A percentile compares a stretch with the other conserved stretches of the same genome.
phyloP scores from a whole-genome alignment of 2,797 vertebrate species.

The Sebastes cheni region DNA sequence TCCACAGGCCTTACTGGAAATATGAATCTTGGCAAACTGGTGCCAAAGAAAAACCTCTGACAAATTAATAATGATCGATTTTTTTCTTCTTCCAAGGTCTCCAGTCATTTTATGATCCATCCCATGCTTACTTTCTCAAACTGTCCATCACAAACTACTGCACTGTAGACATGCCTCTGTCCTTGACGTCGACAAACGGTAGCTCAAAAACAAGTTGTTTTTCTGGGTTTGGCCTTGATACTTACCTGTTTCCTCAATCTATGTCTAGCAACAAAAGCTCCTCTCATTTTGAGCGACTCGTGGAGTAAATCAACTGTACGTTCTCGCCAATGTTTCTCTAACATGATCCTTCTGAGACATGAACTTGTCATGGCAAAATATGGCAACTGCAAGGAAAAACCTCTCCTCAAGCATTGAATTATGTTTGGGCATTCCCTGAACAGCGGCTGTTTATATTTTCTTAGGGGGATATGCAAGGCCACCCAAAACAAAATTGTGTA shows the following conservation, averaged over 20 bases:
- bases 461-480: constrained; percentile 73
- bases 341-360: constrained; percentile 73
- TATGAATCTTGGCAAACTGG: constrained; percentile 10
- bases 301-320: constrained; percentile 71
- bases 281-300: constrained; percentile 57
- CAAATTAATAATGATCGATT: constrained; percentile 28
- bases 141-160: constrained; percentile 24
- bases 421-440: constrained; percentile 72
- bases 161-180: constrained; percentile 46
- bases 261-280: constrained; percentile 55
- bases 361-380: constrained; percentile 72
- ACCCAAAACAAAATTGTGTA: constrained; percentile 83
- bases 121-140: constrained; percentile 28
- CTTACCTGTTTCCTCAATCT: constrained; percentile 79
- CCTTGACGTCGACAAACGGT: constrained; percentile 59
- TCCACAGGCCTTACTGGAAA: constrained; percentile 30
- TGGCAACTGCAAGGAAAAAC: constrained; percentile 66
- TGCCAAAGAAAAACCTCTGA: constrained; percentile 28
- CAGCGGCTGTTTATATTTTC: constrained; percentile 75
- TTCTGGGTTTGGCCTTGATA: constrained; percentile 60
- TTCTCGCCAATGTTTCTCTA: constrained; percentile 53
- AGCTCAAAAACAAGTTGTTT: constrained; percentile 55
- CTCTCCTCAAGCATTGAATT: constrained; percentile 73
- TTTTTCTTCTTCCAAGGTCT: constrained; percentile 41
- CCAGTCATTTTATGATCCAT: constrained; percentile 39